Evolutionary conservation across 2,113 vertebrate genomes (phyloP).

Genomic region (Clupea harengus): DNA sequence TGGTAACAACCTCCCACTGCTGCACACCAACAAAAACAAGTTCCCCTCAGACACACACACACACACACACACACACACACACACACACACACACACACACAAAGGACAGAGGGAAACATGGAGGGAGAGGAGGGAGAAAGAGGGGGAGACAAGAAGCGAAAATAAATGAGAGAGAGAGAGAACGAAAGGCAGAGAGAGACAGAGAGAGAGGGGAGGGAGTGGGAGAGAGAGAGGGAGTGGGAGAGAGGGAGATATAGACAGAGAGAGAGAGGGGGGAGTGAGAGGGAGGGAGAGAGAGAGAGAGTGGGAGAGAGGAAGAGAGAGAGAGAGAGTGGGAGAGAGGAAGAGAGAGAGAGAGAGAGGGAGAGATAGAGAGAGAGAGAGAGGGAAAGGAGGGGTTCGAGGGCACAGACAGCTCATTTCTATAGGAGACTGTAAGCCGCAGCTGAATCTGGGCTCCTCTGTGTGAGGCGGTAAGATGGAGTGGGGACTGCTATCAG

Average conservation of each 20-base stretch:
- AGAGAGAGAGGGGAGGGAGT: background rate
- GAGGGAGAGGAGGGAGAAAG: background rate
- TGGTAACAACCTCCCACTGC: background rate
- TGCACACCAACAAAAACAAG: slow-evolving; percentile 39
- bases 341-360: too few species aligned
- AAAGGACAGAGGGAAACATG: background rate
- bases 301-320: slow-evolving; percentile 13
- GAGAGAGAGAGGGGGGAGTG: background rate
- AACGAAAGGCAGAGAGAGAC: background rate
- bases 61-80: slow-evolving; percentile 27
- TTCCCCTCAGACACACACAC: slow-evolving; percentile 51
- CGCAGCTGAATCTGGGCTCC: too few species aligned
- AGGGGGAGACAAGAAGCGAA: background rate
- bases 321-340: background rate
- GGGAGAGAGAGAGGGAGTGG: background rate
- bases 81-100: slow-evolving; percentile 5
- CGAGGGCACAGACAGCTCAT: too few species aligned
- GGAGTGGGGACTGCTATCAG: background rate
- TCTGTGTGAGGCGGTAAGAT: background rate
- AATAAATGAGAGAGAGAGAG: slow-evolving; percentile 1
- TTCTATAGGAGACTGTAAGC: too few species aligned
- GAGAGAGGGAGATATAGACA: background rate
- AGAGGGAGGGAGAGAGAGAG: background rate
- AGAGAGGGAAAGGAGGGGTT: too few species aligned
- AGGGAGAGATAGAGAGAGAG: background rate